These are phyloP conservation scores for Ceramica pisi DNA, from an alignment of 2,888 invertebrate genomes.

Conservation along the genomic window DNA sequence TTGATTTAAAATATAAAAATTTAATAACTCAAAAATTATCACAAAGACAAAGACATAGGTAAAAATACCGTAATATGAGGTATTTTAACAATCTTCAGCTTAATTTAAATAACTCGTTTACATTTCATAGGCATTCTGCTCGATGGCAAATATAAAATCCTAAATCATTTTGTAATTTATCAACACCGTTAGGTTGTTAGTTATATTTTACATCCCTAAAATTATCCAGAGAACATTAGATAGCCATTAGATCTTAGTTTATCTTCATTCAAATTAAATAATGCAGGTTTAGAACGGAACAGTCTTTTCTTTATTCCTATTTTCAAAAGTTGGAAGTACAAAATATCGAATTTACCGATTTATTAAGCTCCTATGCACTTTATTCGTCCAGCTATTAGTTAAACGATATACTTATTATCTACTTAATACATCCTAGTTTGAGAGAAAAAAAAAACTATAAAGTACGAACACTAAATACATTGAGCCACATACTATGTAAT, in stretches of 20 bases:
- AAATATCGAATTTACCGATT: neutral
- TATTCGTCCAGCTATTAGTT: neutral
- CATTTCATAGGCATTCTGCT: neutral
- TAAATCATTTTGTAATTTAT: neutral
- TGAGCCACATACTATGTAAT: neutral
- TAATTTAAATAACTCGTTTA: neutral
- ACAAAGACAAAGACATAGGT: slow-evolving; percentile 29
- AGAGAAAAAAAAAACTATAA: neutral
- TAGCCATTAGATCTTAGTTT: neutral
- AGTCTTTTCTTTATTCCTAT: neutral
- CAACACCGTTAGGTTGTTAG: neutral
- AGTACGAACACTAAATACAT: slow-evolving; percentile 10
- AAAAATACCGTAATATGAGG: slow-evolving; percentile 22
- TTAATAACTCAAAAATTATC: slow-evolving; percentile 30
- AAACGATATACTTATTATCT: neutral
- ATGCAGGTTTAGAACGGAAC: neutral
- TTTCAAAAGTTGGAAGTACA: neutral
- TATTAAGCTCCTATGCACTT: neutral
- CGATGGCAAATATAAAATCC: slow-evolving; percentile 5
- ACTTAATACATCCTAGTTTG: neutral
- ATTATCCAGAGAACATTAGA: neutral
- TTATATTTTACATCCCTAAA: neutral
- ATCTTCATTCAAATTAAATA: slow-evolving; percentile 2
- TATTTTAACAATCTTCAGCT: slow-evolving; percentile 17
- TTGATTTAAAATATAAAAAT: slow-evolving; percentile 30